A percentile compares a stretch with the other conserved stretches of the same genome.
These are phyloP conservation scores for Cyanoliseus patagonus DNA, from an alignment of 2,113 vertebrate species.

Conservation along the genomic window DNA sequence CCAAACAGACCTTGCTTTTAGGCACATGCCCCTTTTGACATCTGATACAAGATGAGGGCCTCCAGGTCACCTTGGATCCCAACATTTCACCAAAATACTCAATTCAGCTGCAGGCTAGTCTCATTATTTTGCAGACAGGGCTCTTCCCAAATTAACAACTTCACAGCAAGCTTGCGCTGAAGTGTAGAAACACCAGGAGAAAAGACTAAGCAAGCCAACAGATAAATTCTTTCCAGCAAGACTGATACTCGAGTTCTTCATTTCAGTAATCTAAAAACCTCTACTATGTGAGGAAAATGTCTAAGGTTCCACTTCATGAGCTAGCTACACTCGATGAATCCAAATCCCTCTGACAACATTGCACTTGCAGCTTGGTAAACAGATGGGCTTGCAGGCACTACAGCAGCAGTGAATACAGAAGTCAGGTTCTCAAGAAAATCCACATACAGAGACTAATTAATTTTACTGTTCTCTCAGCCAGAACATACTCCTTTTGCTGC, in stretches of 20 bases:
- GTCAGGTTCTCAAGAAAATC: not conserved
- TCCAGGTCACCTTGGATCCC: not conserved
- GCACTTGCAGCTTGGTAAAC: not conserved
- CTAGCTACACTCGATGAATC: not conserved
- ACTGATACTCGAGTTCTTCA: not conserved
- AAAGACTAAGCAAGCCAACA: not conserved
- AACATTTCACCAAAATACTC: not conserved
- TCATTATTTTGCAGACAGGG: not conserved
- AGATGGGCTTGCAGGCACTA: not conserved
- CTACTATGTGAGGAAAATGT: not conserved
- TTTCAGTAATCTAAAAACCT: not conserved
- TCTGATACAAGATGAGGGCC: not conserved
- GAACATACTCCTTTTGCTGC: not conserved
- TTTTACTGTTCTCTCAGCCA: conserved; percentile 13
- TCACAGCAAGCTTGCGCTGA: not conserved
- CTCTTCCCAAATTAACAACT: not conserved
- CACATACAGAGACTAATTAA: not conserved
- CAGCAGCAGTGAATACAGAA: not conserved
- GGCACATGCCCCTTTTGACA: not conserved
- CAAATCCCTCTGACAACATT: not conserved
- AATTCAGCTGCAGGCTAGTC: not conserved
- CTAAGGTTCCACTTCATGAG: not conserved
- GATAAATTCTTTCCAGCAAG: not conserved
- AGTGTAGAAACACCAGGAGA: not conserved
- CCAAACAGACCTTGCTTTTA: not conserved